Base-by-base conservation (phyloP, 2,797 vertebrate species). In the Alcedo atthis region DNA sequence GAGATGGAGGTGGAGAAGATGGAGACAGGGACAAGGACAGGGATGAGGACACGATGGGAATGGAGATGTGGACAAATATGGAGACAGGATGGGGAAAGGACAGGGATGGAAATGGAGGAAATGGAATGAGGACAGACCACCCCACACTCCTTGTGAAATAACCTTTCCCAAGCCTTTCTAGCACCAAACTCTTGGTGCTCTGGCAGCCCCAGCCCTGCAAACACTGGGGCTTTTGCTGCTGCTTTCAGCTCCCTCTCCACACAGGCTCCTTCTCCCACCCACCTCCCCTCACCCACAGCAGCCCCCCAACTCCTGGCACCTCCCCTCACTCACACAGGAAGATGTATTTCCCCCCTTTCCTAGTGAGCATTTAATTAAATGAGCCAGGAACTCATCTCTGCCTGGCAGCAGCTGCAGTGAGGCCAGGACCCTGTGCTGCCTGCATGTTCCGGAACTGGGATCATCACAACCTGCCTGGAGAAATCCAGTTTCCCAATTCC, bases 271-370 rank as follows among this genome's bases (percentile, higher is more conserved):
- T 32, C 74, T 43, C 40, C 59, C 58, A 57, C 55, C 71, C 59
- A 1, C 20, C 46, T 42, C 33, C n/a, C 45, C 37, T 66, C 16
- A 0, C 54, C n/a, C 32, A 2, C 13, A 1, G 68, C 75, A 51
- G 33, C 40, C 15, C 63, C 19, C 0, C 68, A 15, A 26, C 42
- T n/a, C 35, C 26, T 15, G 2, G 24, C 49, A 35, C 88, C 24
- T 58, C 40, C 73, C 53, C 26, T 54, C 12, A 0, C 33, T 69
- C 9, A 0, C 13, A 1, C 0, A 1, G 8, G 5, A 2, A 13
- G 53, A 19, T 49, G 7, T 37, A 18, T 20, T 67, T 20, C 55
- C 55, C 6, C 3, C 42, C 26, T 55, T 74, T 90, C 68, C 84
- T 53, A 58, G n/a, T 4, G 1, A 59, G 49, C 48, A 12, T 33